phyloP scores from a whole-genome alignment of 2,888 invertebrate species.

The Keiferia lycopersicella region DNA sequence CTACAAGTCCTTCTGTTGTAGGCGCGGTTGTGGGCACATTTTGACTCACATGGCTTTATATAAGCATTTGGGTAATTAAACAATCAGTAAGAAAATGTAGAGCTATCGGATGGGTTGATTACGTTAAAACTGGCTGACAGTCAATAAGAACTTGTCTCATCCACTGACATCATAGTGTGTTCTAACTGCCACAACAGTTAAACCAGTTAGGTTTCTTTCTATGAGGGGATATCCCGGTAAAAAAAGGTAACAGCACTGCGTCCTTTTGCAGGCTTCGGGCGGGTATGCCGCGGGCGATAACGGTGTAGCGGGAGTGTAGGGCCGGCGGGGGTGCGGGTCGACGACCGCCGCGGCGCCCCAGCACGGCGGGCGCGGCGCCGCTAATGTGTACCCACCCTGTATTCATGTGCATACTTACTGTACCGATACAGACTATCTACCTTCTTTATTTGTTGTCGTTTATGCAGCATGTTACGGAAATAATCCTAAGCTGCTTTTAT shows the following conservation, averaged over 20 bases:
- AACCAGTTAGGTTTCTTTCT: conserved; percentile 14
- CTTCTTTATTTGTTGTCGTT: neutral
- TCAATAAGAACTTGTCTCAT: neutral
- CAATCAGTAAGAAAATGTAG: neutral
- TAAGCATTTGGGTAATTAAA: neutral
- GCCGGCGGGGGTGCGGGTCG: conserved; percentile 61
- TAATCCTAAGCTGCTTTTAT: too few species aligned
- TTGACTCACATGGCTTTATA: neutral
- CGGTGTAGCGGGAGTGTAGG: conserved; percentile 66
- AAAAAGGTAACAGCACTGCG: conserved; percentile 32
- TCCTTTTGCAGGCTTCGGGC: conserved; percentile 50
- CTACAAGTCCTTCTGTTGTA: neutral
- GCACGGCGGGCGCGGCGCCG: conserved; percentile 47
- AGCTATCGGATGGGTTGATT: neutral
- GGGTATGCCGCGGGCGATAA: conserved; percentile 70
- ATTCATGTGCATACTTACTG: conserved; percentile 1
- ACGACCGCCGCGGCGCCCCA: conserved; percentile 53
- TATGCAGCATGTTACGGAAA: neutral
- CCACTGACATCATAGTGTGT: neutral
- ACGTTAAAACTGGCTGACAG: too few species aligned
- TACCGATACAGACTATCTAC: neutral
- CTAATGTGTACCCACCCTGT: conserved; percentile 23
- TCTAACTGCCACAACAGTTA: conserved; percentile 4
- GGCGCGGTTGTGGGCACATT: neutral
- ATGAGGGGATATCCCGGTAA: neutral